Evolutionary conservation across 2,797 vertebrate species (phyloP), one percentile per base, ranked within the genome.

Genomic region (Megalops cyprinoides): DNA sequence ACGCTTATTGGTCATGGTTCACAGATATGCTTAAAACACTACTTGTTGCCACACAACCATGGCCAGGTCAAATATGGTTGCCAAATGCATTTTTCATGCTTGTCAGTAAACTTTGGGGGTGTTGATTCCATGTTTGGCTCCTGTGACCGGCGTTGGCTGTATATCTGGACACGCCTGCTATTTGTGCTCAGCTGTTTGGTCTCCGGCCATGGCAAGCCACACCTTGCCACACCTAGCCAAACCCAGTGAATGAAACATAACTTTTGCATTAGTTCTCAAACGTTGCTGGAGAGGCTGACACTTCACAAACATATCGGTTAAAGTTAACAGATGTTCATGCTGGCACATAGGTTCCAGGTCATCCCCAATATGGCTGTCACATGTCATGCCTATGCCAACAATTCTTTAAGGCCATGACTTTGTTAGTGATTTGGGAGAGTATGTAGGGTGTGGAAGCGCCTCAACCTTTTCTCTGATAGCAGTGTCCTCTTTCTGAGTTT

Each of bases 401-500:
- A n/a, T n/a, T n/a, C n/a, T n/a, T n/a, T n/a, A n/a, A n/a, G n/a
- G n/a, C n/a, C n/a, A n/a, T n/a, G n/a, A n/a, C n/a, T n/a, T n/a
- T n/a, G n/a, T n/a, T n/a, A n/a, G 46, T 67, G 48, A 49, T 34
- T 60, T 79, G 4, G 37, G 65, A 18, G 44, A 67, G 42, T 48
- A 15, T 37, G 14, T 28, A 14, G 67, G 31, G 18, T 23, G 23
- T 34, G 25, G 25, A 60, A 62, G 4, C 53, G 60, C 34, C 9
- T 44, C 1, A 77, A n/a, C 69, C 15, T 23, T 12, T 8, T 48
- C 51, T 76, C 51, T 79, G 1, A 76, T 75, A 67, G 85, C n/a
- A 34, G 48, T 56, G 65, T 77, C 60, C 44, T 44, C 12, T 25
- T 60, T 23, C 69, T 56, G 1, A n/a, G 58, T 0, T n/a, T 51